Base-by-base conservation (phyloP, 2,888 invertebrate species). In the Ectobius pallidus region DNA sequence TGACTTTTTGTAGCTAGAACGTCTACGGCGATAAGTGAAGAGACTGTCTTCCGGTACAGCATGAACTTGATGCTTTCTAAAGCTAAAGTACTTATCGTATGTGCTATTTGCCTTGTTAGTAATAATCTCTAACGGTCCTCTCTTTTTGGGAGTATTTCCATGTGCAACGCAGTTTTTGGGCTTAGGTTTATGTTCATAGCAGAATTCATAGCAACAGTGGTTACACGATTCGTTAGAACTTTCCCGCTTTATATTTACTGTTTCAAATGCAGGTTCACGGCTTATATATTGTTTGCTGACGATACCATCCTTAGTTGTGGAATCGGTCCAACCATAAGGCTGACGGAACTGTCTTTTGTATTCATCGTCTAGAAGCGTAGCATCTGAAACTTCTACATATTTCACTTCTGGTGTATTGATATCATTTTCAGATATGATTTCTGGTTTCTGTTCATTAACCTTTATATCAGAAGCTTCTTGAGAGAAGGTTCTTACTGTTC, bases 281-380 rank as follows among this genome's bases (percentile, higher is more conserved):
- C n/a, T 46, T 46, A 4, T 46, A n/a, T 32, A 32, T 7, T 61
- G n/a, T 32, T 61, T 61, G 2, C 2, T 61, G 7, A 34, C 11
- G 6, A 34, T 6, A 11, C 34, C 34, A 34, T 34, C 34, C 1
- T 61, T 20, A 1, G 30, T 61, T 6, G 27, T 61, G 18, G 16
- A 32, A 25, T 61, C 61, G 16, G 61, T 61, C 61, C 61, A 61
- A 7, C 61, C 61, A n/a, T 61, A 61, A 1, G 61, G 61, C 32
- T 61, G 61, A n/a, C 61, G 61, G 32, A 61, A 61, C 32, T 61
- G 22, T 18, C 25, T 61, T n/a, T n/a, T 30, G 32, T 32, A 18
- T 18, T 61, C 32, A 16, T 30, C 9, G 7, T 61, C 32, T 20
- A 55, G 22, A 3, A 27, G 22, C 0, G 55, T 25, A 1, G 55